These are phyloP conservation scores for Plagodis dolabraria DNA, from an alignment of 2,888 invertebrate genomes.

Conservation along the genomic window DNA sequence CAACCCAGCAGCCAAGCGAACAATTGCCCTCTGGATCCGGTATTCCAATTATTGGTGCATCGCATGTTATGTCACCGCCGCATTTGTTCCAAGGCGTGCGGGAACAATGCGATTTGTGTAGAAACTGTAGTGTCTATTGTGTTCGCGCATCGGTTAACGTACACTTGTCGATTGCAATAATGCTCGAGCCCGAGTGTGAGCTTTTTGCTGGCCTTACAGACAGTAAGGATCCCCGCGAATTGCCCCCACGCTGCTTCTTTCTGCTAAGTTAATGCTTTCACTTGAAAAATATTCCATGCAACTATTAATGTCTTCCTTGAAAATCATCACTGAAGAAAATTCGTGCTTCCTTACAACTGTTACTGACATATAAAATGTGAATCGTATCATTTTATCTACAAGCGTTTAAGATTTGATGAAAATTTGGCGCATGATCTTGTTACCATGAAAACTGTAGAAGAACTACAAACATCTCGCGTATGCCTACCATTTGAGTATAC, in stretches of 20 bases:
- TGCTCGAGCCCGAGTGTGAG: constrained; percentile 9
- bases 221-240: constrained; percentile 3
- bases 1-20: constrained; percentile 13
- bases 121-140: constrained; percentile 38
- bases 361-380: no score
- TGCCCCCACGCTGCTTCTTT: background rate
- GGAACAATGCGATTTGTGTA: constrained; percentile 36
- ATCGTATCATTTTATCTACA: no score
- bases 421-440: no score
- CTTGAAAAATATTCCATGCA: no score
- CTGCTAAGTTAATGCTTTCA: background rate
- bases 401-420: no score
- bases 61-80: constrained; percentile 34
- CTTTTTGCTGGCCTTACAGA: constrained; percentile 1
- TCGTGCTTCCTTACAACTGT: no score
- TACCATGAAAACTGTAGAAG: no score
- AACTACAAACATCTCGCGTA: no score
- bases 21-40: constrained; percentile 28
- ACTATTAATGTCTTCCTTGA: no score
- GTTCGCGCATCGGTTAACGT: constrained; percentile 28
- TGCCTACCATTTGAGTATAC: no score
- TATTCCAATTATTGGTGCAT: constrained; percentile 37
- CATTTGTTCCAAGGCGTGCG: constrained; percentile 30
- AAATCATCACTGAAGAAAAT: no score
- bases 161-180: constrained; percentile 26